Percentiles rank a stretch among this genome's conserved stretches.
phyloP scores from a whole-genome alignment of 1,140 invertebrate genomes.

The Thalassaphorura encarpata region DNA sequence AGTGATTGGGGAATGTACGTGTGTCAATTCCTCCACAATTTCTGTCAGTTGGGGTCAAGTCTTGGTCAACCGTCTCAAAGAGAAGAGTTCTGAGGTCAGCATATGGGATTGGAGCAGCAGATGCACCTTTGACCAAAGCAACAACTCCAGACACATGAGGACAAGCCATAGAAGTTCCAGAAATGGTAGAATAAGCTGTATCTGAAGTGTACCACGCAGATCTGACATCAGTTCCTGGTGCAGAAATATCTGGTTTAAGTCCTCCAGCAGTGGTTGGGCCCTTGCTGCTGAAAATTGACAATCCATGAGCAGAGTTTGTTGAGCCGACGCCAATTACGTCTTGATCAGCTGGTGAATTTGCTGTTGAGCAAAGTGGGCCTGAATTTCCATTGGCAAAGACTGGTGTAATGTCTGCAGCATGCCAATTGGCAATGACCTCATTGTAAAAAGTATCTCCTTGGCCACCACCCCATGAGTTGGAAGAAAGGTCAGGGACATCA shows the following conservation, averaged over 20 bases:
- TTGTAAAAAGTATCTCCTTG: not conserved
- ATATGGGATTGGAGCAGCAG: not conserved
- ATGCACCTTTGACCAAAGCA: not conserved
- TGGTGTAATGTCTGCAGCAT: constrained; percentile 6
- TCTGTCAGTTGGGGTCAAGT: too few relatives aligned
- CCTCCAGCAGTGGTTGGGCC: not conserved
- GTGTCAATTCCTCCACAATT: not conserved
- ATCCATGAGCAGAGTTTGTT: not conserved
- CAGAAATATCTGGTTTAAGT: not conserved
- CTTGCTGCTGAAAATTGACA: not conserved
- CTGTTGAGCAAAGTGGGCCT: constrained; percentile 2
- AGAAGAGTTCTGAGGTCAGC: not conserved
- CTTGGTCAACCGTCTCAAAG: not conserved
- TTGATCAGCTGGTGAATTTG: constrained; percentile 12
- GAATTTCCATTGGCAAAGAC: constrained; percentile 15
- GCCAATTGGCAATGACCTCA: not conserved
- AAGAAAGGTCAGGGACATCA: constrained; percentile 14
- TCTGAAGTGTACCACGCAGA: not conserved
- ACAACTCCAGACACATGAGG: not conserved
- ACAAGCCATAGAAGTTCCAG: not conserved
- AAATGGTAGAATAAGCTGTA: not conserved
- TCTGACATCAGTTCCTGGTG: not conserved
- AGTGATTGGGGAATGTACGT: not conserved
- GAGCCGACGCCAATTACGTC: constrained; percentile 18
- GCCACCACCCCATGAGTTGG: constrained; percentile 19